phyloP scores from a whole-genome alignment of 2,797 vertebrate species.

The Lycodopsis pacificus region DNA sequence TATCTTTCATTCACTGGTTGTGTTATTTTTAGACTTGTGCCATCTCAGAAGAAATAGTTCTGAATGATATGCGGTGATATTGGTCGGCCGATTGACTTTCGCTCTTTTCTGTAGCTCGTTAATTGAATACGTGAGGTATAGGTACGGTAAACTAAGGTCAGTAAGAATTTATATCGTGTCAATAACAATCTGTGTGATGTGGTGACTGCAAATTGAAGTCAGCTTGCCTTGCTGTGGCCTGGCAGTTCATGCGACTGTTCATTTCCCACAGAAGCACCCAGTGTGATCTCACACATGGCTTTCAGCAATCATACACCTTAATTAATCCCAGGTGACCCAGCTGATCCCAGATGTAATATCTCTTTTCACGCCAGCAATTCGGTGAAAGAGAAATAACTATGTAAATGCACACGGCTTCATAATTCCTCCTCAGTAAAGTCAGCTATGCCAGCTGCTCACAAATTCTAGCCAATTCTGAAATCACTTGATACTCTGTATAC shows the following conservation, averaged over 20 bases:
- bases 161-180: background rate
- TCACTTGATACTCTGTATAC: background rate
- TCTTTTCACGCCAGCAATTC: constrained; percentile 11
- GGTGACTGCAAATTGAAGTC: background rate
- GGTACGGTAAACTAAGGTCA: background rate
- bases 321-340: constrained; percentile 22
- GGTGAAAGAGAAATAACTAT: constrained; percentile 7
- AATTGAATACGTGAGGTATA: background rate
- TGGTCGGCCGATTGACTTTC: background rate
- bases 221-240: background rate
- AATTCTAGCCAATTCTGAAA: constrained; percentile 1
- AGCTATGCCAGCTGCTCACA: background rate
- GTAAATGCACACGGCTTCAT: background rate
- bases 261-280: constrained; percentile 13
- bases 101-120: background rate
- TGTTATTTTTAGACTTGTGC: background rate
- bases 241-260: background rate
- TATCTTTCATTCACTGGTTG: background rate
- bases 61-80: background rate
- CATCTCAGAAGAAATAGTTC: background rate
- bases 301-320: constrained; percentile 23
- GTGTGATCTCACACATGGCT: constrained; percentile 17
- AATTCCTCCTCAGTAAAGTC: background rate
- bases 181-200: background rate
- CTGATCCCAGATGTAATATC: constrained; percentile 15